Percentiles rank a stretch among this genome's conserved stretches.
Conservation (phyloP, 2,888 invertebrate species). For the Andricus curvator region DNA sequence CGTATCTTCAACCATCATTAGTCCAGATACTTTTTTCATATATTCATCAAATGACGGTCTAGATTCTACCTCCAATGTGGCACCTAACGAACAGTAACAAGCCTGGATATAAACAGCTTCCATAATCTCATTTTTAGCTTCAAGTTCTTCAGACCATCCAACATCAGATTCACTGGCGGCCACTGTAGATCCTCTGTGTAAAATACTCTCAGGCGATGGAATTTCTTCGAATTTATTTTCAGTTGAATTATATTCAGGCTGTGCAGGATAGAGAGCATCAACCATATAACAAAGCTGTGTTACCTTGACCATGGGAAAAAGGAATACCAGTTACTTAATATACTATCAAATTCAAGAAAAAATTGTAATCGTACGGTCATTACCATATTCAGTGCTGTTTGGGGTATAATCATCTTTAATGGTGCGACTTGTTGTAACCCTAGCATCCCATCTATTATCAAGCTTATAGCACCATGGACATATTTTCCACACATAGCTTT, state of each 20-base stretch:
- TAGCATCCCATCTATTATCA: slow-evolving; percentile 86
- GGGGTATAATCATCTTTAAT: slow-evolving; percentile 89
- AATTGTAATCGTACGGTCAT: slow-evolving; percentile 23
- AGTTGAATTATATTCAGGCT: slow-evolving; percentile 49
- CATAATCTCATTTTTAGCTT: slow-evolving; percentile 61
- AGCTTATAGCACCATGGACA: slow-evolving; percentile 85
- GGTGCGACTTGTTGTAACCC: slow-evolving; percentile 87
- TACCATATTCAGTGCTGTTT: slow-evolving; percentile 92
- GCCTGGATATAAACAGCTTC: slow-evolving; percentile 81
- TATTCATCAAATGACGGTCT: slow-evolving; percentile 88
- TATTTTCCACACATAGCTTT: slow-evolving; percentile 87
- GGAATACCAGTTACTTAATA: slow-evolving; percentile 6
- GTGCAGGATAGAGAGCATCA: slow-evolving; percentile 83
- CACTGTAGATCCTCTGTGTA: slow-evolving; percentile 78
- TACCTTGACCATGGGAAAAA: slow-evolving; percentile 79
- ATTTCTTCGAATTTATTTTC: slow-evolving; percentile 43
- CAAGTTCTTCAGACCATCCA: slow-evolving; percentile 76
- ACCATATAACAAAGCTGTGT: slow-evolving; percentile 90
- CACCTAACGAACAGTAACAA: slow-evolving; percentile 92
- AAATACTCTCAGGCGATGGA: slow-evolving; percentile 76
- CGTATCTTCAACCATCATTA: slow-evolving; percentile 85
- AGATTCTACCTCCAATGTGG: slow-evolving; percentile 85
- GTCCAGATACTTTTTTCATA: slow-evolving; percentile 86
- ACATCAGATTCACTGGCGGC: slow-evolving; percentile 76
- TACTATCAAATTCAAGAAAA: not conserved